Base-by-base conservation (phyloP, 2,113 vertebrate species). In the Beaufortia kweichowensis region DNA sequence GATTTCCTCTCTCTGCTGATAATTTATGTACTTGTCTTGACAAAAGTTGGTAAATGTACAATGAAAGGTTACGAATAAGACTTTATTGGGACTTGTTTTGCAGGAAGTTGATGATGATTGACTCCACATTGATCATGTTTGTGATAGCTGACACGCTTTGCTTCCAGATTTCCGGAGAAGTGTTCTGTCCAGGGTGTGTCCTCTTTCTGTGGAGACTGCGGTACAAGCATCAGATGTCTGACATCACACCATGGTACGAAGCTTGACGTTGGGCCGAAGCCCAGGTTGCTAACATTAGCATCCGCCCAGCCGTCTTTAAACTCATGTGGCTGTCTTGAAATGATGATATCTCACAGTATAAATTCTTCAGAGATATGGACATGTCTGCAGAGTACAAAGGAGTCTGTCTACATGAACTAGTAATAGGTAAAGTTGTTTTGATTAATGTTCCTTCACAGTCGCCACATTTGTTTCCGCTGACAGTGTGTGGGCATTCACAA, bases 381-480 rank as follows among this genome's bases (percentile, higher is more conserved):
- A 29, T 71, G 73, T 78, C 46, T 23, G 39, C 67, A 24, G n/a
- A 43, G 11, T 48, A 17, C 71, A 76, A 53, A 29, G 64, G 12
- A 61, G 50, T 35, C 62, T 33, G 65, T 75, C 39, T 19, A 50
- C 66, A 70, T 79, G 48, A 65, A 78, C 41, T 8, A 46, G 72
- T 24, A 67, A 78, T 69, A n/a, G 31, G 17, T 24, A 78, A 74
- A n/a, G 48, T 50, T 82, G 76, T 70, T 82, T 61, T 82, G 81
- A 82, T 76, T 33, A 76, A 79, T 79, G 53, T 12, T 41, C 24
- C 64, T 79, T 56, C 23, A 39, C 14, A 29, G 60, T 33, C 48
- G 6, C 69, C 61, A 76, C 55, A 82, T 82, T 76, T 61, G 72
- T 79, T 70, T 79, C 43, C 17, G 62, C 69, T 82, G 76, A 82